Percentiles rank a stretch among this genome's conserved stretches.
Conservation (phyloP, 2,797 vertebrate species). For the Poecilia velifera region DNA sequence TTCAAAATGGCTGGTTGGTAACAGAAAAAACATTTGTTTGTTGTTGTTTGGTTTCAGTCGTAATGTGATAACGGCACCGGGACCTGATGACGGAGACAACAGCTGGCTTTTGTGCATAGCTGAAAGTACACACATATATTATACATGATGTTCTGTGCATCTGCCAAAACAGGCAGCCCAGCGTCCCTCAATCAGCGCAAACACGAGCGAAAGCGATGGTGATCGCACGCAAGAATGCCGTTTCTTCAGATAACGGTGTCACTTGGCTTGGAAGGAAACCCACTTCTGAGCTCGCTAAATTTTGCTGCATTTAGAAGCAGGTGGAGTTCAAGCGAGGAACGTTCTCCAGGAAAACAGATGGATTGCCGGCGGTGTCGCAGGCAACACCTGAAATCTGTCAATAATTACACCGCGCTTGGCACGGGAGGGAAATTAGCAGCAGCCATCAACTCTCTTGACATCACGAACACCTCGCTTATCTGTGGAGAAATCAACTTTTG, state of each 20-base stretch:
- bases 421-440: constrained; percentile 44
- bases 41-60: constrained; percentile 76
- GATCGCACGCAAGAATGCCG: constrained; percentile 19
- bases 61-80: constrained; percentile 72
- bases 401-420: constrained; percentile 53
- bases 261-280: constrained; percentile 11
- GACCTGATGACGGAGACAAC: constrained; percentile 74
- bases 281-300: constrained; percentile 11
- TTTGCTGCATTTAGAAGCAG: constrained; percentile 36
- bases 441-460: constrained; percentile 54
- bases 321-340: constrained; percentile 56
- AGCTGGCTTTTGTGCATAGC: constrained; percentile 84
- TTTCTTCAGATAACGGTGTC: constrained; percentile 8
- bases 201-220: constrained; percentile 38
- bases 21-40: constrained; percentile 73
- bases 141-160: constrained; percentile 82
- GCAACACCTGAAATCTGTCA: constrained; percentile 69
- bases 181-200: constrained; percentile 71
- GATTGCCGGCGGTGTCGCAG: constrained; percentile 61
- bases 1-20: constrained; percentile 77
- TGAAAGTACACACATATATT: constrained; percentile 81
- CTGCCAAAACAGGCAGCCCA: constrained; percentile 76
- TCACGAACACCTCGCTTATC: constrained; percentile 39
- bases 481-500: constrained; percentile 42
- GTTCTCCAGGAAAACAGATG: constrained; percentile 64